These are phyloP conservation scores for Mimas tiliae DNA, from an alignment of 2,888 invertebrate genomes.

Conservation along the genomic window DNA sequence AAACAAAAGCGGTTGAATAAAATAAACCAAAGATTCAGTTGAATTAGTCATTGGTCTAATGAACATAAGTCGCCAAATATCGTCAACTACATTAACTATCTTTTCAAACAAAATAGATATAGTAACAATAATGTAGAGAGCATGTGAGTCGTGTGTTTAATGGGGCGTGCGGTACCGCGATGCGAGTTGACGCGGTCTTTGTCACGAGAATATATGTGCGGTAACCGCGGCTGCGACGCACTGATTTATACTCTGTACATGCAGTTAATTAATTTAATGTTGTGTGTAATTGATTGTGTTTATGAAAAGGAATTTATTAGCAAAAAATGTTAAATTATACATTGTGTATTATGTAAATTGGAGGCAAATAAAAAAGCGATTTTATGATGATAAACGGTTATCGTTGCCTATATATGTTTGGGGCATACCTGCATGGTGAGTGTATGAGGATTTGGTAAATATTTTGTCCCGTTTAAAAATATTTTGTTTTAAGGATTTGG, in stretches of 20 bases:
- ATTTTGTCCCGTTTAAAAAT: too few relatives aligned
- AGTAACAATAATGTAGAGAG: background rate
- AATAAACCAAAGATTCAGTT: too few relatives aligned
- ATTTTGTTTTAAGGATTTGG: too few relatives aligned
- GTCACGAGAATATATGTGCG: slow-evolving; percentile 9
- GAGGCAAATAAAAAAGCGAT: background rate
- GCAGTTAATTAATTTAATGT: slow-evolving; percentile 21
- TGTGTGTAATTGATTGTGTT: slow-evolving; percentile 12
- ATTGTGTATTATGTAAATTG: background rate
- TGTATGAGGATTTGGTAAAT: background rate
- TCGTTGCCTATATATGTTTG: background rate
- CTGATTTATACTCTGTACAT: background rate
- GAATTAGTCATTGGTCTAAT: too few relatives aligned
- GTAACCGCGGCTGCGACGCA: background rate
- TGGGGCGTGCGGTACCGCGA: background rate
- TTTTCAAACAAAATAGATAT: background rate
- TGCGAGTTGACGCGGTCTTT: slow-evolving; percentile 2
- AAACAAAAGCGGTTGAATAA: too few relatives aligned
- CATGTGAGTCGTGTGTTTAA: background rate
- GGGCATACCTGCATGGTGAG: background rate
- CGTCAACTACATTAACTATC: too few relatives aligned
- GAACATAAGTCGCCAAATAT: too few relatives aligned
- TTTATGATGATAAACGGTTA: background rate
- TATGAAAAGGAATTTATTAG: background rate
- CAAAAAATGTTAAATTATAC: background rate